Percentiles rank a stretch among this genome's conserved stretches.
Conservation (phyloP, 23 tunicate species). For the Styela clava region DNA sequence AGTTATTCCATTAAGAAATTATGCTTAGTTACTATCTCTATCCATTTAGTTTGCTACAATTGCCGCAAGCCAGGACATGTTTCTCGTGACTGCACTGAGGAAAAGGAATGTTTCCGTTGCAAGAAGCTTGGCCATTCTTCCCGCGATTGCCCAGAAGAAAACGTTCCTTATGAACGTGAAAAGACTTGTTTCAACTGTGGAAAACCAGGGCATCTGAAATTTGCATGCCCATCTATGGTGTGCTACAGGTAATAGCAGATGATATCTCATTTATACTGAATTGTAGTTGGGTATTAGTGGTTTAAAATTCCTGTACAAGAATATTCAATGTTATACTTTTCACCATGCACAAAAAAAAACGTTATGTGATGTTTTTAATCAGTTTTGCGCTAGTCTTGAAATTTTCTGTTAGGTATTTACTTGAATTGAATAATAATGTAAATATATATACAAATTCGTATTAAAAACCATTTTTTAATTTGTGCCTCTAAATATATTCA, state of each 20-base stretch:
- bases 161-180: constrained; percentile 2
- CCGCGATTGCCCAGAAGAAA: constrained; percentile 64
- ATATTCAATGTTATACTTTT: no score
- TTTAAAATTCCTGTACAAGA: no score
- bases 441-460: no score
- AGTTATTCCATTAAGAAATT: no score
- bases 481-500: no score
- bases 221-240: constrained; percentile 57
- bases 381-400: neutral
- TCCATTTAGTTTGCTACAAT: constrained; percentile 92
- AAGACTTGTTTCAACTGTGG: constrained; percentile 63
- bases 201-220: constrained; percentile 61
- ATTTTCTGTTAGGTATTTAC: no score
- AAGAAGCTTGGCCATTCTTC: constrained; percentile 75
- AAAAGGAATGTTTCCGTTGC: constrained; percentile 80
- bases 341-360: no score
- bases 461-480: neutral
- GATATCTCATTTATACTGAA: neutral
- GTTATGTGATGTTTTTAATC: neutral
- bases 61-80: constrained; percentile 88
- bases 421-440: no score
- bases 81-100: constrained; percentile 85
- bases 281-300: neutral
- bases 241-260: constrained; percentile 59
- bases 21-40: no score